These are phyloP conservation scores for Gasterosteus aculeatus DNA, from an alignment of 2,113 vertebrate species.

Conservation along the genomic window DNA sequence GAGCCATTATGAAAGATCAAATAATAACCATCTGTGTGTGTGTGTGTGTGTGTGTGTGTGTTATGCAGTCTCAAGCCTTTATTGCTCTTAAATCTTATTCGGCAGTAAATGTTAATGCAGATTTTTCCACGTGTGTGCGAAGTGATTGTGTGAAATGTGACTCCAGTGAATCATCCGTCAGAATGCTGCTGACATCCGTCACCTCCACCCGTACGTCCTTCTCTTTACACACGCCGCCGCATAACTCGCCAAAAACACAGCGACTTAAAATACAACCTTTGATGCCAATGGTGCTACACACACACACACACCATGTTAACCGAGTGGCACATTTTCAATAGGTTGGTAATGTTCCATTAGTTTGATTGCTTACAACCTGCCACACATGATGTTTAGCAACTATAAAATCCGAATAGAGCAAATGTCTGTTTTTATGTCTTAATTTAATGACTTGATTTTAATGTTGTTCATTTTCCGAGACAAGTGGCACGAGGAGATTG, in stretches of 20 bases:
- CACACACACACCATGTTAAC: conserved; percentile 49
- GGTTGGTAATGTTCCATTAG: conserved; percentile 78
- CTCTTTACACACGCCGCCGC: conserved; percentile 10
- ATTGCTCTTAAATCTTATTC: conserved; percentile 26
- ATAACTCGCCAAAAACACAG: conserved; percentile 33
- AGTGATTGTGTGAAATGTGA: neutral
- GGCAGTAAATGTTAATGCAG: conserved; percentile 51
- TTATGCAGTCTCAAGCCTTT: neutral
- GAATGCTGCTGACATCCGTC: conserved; percentile 18
- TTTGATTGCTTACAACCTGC: conserved; percentile 76
- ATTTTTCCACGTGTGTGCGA: neutral
- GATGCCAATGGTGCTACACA: conserved; percentile 29
- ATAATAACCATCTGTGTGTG: conserved; percentile 1
- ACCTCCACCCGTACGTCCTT: conserved; percentile 3
- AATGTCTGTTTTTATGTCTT: conserved; percentile 70
- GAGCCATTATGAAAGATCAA: conserved; percentile 20
- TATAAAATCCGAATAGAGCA: conserved; percentile 66
- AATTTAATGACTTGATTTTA: conserved; percentile 72
- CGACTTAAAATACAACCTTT: conserved; percentile 43
- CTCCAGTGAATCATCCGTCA: conserved; percentile 42
- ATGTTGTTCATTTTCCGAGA: conserved; percentile 69
- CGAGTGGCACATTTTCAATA: conserved; percentile 66
- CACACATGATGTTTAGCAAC: conserved; percentile 63
- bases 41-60: conserved; percentile 7
- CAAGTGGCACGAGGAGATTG: conserved; percentile 40